Percentiles rank a stretch among this genome's conserved stretches.
These are phyloP conservation scores for Clusia tigrina DNA, from an alignment of 2,888 invertebrate genomes.

Conservation along the genomic window DNA sequence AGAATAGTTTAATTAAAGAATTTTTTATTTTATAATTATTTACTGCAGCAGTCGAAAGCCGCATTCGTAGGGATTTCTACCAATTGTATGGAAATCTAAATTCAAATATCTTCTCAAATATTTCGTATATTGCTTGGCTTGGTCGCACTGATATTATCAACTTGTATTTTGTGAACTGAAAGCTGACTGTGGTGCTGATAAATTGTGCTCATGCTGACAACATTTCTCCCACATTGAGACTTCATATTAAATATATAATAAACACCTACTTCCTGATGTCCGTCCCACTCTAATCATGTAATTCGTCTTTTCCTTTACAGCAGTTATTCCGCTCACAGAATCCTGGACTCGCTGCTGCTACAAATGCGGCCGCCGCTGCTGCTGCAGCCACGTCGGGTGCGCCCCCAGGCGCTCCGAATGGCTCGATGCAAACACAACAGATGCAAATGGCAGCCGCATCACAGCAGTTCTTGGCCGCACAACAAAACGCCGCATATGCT, in stretches of 20 bases:
- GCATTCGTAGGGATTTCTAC: neutral
- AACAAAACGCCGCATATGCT: slow-evolving; percentile 69
- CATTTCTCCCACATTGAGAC: too few relatives aligned
- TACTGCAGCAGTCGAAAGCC: neutral
- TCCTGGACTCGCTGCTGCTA: slow-evolving; percentile 73
- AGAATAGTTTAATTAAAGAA: neutral
- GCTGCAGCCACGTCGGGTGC: slow-evolving; percentile 60
- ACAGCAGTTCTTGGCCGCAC: slow-evolving; percentile 77
- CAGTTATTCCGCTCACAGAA: slow-evolving; percentile 90
- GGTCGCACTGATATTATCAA: too few relatives aligned
- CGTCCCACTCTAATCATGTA: too few relatives aligned
- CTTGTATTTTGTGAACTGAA: too few relatives aligned
- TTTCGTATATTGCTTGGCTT: too few relatives aligned
- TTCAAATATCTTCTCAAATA: too few relatives aligned
- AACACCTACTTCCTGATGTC: too few relatives aligned
- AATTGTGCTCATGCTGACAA: too few relatives aligned
- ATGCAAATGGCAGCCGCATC: slow-evolving; percentile 75
- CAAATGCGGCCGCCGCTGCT: slow-evolving; percentile 62
- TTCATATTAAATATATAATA: too few relatives aligned
- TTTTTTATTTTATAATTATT: slow-evolving; percentile 8
- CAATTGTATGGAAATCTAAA: too few relatives aligned
- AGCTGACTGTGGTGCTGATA: too few relatives aligned
- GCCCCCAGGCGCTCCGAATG: slow-evolving; percentile 70
- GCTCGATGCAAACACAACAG: slow-evolving; percentile 75
- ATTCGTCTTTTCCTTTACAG: slow-evolving; percentile 69